Base-by-base conservation (phyloP, 2,797 vertebrate genomes). In the Coendou prehensilis region DNA sequence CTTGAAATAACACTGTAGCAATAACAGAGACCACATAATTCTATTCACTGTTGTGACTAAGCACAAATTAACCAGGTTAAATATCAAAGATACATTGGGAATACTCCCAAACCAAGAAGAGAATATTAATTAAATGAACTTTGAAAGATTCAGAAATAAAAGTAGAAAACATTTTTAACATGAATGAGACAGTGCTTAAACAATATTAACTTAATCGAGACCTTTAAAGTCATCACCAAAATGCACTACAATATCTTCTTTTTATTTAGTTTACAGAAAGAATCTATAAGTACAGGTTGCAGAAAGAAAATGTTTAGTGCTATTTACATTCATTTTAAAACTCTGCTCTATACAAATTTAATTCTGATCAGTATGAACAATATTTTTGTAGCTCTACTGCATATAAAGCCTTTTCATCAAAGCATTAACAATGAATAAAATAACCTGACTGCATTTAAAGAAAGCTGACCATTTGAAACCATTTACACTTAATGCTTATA, bases 291-390 rank as follows among this genome's bases (percentile, higher is more conserved):
- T 99, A 99, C 98, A 99, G 99, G 99, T 98, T 99, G 99, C 99
- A 98, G 98, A 98, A 99, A 99, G 99, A 99, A 99, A 99, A 98
- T 98, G 99, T 99, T 99, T 99, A 99, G 99, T 99, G 99, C 99
- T 99, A 99, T 99, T 99, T 99, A 99, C 99, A 99, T 99, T 98
- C 98, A 98, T 99, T 99, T 99, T 99, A 99, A 99, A 99, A 99
- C 98, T 98, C 99, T 99, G 99, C 98, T 99, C 99, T 99, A 99
- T 99, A 99, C 99, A 99, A 99, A 99, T 99, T 99, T 99, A 99
- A 99, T 99, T 99, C 99, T 99, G 99, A 99, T 99, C 99, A 99
- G 99, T 99, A 99, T 99, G 99, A 99, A 99, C 99, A 99, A 98
- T 99, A 99, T 98, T 98, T 98, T 98, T 98, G 98, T 99, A 99